Conservation (phyloP, 2,797 vertebrate genomes). For the Danio aesculapii region DNA sequence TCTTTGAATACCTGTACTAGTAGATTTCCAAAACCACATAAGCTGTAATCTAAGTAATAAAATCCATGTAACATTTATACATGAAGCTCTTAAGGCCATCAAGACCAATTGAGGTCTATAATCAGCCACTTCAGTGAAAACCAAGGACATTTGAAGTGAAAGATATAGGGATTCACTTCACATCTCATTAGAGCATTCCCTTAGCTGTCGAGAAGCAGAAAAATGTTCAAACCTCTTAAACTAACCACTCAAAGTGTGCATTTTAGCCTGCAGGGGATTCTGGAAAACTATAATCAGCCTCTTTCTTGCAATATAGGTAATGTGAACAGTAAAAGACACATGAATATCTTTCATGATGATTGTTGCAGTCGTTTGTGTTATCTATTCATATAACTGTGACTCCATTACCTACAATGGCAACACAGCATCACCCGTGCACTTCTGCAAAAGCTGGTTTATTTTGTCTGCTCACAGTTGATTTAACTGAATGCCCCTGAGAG, state of each 20-base stretch:
- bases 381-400: constrained; percentile 23
- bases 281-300: constrained; percentile 37
- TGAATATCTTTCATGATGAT: no score
- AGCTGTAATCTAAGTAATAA: background rate
- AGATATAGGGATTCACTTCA: constrained; percentile 1
- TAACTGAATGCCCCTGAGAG: constrained; percentile 21
- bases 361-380: background rate
- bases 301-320: background rate
- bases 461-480: constrained; percentile 38
- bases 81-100: background rate
- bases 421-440: background rate
- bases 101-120: background rate
- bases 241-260: constrained; percentile 16
- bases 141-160: constrained; percentile 12
- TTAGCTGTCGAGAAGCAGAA: constrained; percentile 19
- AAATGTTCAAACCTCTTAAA: constrained; percentile 32
- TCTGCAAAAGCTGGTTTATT: constrained; percentile 13
- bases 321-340: constrained; percentile 9
- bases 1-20: background rate
- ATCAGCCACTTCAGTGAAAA: constrained; percentile 7
- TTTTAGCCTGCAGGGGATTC: constrained; percentile 8
- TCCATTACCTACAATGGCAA: background rate
- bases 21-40: background rate
- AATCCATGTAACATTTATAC: background rate
- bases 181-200: constrained; percentile 9